A percentile compares a stretch with the other conserved stretches of the same genome.
Conservation (phyloP, 2,797 vertebrate genomes). For the Aselliscus stoliczkanus region DNA sequence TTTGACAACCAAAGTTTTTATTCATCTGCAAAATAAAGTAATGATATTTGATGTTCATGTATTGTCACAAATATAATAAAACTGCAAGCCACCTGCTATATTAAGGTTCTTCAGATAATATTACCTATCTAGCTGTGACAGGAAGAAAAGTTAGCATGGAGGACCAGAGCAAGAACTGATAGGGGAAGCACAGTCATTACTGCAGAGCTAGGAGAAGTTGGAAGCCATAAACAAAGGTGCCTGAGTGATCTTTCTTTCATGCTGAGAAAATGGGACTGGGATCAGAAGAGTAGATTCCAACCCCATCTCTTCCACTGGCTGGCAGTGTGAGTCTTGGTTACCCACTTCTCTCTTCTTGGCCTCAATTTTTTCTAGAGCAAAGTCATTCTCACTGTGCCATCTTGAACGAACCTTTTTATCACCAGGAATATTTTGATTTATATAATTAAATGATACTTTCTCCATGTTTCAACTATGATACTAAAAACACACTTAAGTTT, state of each 20-base stretch:
- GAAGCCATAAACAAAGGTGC: fast-evolving
- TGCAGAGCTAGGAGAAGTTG: neutral
- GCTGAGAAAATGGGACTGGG: neutral
- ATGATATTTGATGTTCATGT: neutral
- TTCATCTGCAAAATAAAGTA: neutral
- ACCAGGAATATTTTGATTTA: neutral
- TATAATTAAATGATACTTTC: neutral
- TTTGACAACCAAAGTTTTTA: neutral
- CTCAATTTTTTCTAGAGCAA: neutral
- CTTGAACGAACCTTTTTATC: neutral
- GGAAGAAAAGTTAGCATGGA: neutral
- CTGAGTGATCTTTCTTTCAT: neutral
- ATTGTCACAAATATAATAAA: neutral
- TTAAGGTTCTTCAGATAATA: neutral
- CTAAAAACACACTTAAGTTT: neutral
- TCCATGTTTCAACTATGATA: neutral
- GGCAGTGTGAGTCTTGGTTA: neutral
- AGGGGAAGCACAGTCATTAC: neutral
- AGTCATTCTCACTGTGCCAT: neutral
- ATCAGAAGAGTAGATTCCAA: neutral
- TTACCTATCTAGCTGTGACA: neutral
- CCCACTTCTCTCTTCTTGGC: fast-evolving
- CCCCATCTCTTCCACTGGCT: neutral
- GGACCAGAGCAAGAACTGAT: neutral
- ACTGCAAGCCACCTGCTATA: neutral